These are phyloP conservation scores for Hypolimnas misippus DNA, from an alignment of 2,888 invertebrate species.

Conservation along the genomic window DNA sequence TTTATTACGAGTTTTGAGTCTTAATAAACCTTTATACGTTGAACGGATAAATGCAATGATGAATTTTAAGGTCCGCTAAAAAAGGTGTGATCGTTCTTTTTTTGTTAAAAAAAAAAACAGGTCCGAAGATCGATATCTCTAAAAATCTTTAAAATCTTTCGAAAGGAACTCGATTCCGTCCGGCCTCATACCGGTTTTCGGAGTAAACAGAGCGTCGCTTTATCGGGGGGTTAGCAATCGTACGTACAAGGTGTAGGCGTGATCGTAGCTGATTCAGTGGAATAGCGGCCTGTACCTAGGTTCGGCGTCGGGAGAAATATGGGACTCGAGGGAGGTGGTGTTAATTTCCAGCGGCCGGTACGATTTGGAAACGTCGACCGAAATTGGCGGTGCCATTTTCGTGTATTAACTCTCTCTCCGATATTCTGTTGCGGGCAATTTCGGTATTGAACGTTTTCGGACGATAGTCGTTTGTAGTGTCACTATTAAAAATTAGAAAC, in stretches of 20 bases:
- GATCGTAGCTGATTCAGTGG: slow-evolving; percentile 83
- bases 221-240: slow-evolving; percentile 79
- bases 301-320: slow-evolving; percentile 80
- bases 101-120: slow-evolving; percentile 15
- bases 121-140: slow-evolving; percentile 25
- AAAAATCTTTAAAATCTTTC: slow-evolving; percentile 18
- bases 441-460: slow-evolving; percentile 18
- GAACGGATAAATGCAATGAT: slow-evolving; percentile 9
- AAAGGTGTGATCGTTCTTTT: slow-evolving; percentile 10
- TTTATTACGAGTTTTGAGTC: slow-evolving; percentile 3
- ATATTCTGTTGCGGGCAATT: slow-evolving; percentile 31
- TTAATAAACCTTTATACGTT: slow-evolving; percentile 8
- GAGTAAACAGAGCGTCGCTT: slow-evolving; percentile 60
- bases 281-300: slow-evolving; percentile 79
- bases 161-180: slow-evolving; percentile 18
- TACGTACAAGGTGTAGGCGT: slow-evolving; percentile 83
- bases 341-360: slow-evolving; percentile 74
- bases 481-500: slow-evolving; percentile 1
- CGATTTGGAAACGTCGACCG: slow-evolving; percentile 70
- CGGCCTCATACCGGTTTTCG: slow-evolving; percentile 32
- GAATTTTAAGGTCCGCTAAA: slow-evolving; percentile 10
- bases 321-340: slow-evolving; percentile 76
- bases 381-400: slow-evolving; percentile 39
- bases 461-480: neutral
- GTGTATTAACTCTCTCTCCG: slow-evolving; percentile 25